These are phyloP conservation scores for Noctua janthina DNA, from an alignment of 2,888 invertebrate genomes.

Conservation along the genomic window DNA sequence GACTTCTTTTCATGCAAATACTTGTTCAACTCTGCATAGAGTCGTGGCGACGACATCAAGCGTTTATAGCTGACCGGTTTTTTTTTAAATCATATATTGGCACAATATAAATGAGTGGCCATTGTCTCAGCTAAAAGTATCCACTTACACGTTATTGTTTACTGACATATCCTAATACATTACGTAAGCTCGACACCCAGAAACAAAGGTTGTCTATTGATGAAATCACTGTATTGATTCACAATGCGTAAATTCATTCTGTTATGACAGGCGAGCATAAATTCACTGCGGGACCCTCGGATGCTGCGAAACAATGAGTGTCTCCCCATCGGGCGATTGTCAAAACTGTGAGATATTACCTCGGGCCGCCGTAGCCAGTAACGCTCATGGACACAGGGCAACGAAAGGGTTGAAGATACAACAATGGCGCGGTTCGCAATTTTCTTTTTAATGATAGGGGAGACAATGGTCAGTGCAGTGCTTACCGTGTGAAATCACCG, in stretches of 20 bases:
- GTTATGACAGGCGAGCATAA: constrained; percentile 90
- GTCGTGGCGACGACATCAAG: constrained; percentile 30
- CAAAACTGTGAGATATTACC: constrained; percentile 86
- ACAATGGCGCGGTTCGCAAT: constrained; percentile 82
- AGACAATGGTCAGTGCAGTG: constrained; percentile 85
- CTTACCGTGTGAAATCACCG: constrained; percentile 86
- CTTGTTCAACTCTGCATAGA: constrained; percentile 17
- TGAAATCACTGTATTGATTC: constrained; percentile 89
- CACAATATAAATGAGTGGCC: constrained; percentile 78
- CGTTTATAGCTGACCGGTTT: constrained; percentile 67
- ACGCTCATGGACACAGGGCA: constrained; percentile 83
- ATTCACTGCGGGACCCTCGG: constrained; percentile 87
- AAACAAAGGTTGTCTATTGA: constrained; percentile 87
- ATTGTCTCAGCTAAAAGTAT: constrained; percentile 82
- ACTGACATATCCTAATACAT: constrained; percentile 84
- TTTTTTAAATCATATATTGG: constrained; percentile 72
- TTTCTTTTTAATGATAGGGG: constrained; percentile 84
- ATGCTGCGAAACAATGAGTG: constrained; percentile 88
- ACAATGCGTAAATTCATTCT: constrained; percentile 90
- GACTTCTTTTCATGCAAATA: constrained; percentile 23
- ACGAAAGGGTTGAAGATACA: constrained; percentile 83
- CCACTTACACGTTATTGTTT: constrained; percentile 80
- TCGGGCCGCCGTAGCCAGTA: constrained; percentile 77
- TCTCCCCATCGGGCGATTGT: constrained; percentile 83
- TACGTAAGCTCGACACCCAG: constrained; percentile 86